A percentile compares a stretch with the other conserved stretches of the same genome.
These are phyloP conservation scores for Gobionotothen gibberifrons DNA, from an alignment of 2,797 vertebrate genomes.

Conservation along the genomic window DNA sequence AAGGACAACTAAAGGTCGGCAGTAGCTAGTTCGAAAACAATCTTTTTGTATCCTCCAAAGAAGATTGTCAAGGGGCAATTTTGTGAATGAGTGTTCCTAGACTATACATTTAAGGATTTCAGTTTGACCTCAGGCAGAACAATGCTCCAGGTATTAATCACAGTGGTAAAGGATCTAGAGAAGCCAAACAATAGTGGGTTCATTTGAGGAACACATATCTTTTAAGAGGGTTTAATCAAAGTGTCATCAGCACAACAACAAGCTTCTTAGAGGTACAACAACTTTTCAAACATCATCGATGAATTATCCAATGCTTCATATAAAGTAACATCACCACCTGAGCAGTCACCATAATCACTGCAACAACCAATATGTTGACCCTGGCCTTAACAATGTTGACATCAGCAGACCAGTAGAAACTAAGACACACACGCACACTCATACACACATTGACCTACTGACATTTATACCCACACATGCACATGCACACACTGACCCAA, in stretches of 20 bases:
- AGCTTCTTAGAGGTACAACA: neutral
- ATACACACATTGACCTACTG: conserved; percentile 3
- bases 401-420: conserved; percentile 10
- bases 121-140: neutral
- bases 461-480: conserved; percentile 7
- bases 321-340: neutral
- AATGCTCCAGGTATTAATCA: neutral
- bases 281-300: neutral
- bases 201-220: neutral
- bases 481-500: conserved; percentile 24
- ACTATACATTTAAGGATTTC: neutral
- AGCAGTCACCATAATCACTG: conserved; percentile 18
- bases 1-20: neutral
- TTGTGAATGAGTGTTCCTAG: neutral
- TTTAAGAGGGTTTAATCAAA: neutral
- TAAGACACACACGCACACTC: neutral
- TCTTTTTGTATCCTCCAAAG: too few species aligned
- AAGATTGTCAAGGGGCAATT: neutral
- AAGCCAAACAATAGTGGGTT: neutral
- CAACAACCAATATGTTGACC: conserved; percentile 6
- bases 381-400: neutral
- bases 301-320: neutral
- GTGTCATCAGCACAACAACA: neutral
- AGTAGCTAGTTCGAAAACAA: neutral
- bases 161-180: too few species aligned